Percentiles rank a stretch among this genome's conserved stretches.
phyloP scores from a whole-genome alignment of 1,140 invertebrate genomes.

The Mycetomoellerius zeteki region DNA sequence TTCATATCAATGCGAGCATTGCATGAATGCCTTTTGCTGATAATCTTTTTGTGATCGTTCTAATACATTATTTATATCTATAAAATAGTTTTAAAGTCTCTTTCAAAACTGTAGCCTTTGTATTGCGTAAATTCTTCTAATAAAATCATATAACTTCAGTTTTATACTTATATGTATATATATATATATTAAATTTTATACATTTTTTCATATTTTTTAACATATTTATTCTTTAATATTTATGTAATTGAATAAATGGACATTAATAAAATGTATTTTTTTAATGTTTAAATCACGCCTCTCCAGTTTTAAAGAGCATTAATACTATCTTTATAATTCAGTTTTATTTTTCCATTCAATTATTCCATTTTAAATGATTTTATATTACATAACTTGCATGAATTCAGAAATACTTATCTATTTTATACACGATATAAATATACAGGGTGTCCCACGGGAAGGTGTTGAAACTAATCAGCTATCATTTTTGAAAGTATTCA shows the following conservation, averaged over 20 bases:
- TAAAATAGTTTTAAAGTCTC: not conserved
- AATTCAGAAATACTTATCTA: not conserved
- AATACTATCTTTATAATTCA: not conserved
- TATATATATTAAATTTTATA: not conserved
- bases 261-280: not conserved
- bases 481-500: too few species aligned
- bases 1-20: not conserved
- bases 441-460: too few species aligned
- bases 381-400: not conserved
- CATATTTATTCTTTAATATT: not conserved
- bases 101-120: not conserved
- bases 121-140: not conserved
- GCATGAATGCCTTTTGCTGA: not conserved
- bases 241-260: not conserved
- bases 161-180: not conserved
- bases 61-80: not conserved
- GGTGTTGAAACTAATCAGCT: too few species aligned
- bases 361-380: not conserved
- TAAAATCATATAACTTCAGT: not conserved
- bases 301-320: not conserved
- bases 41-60: not conserved
- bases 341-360: too few species aligned
- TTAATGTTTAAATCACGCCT: not conserved
- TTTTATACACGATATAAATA: not conserved
- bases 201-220: not conserved